Conservation (phyloP, 2,888 invertebrate species). For the Phengaris alcon region DNA sequence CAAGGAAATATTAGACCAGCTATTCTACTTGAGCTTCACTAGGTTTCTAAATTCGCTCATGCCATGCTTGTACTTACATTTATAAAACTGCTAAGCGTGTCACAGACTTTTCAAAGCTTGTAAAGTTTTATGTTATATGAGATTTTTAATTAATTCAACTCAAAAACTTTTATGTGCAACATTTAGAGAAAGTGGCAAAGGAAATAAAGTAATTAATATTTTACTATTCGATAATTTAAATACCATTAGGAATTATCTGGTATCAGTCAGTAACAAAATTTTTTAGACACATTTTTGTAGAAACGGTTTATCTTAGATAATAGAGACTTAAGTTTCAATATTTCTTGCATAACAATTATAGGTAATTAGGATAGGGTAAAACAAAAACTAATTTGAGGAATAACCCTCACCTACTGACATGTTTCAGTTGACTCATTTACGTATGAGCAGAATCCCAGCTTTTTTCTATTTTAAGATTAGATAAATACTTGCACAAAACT, state of each 20-base stretch:
- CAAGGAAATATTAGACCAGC: too few species aligned
- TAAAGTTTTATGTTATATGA: too few species aligned
- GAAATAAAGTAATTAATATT: neutral
- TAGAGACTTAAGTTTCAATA: neutral
- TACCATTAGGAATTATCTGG: neutral
- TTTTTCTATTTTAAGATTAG: slow-evolving; percentile 61
- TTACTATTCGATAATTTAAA: neutral
- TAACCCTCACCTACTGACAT: slow-evolving; percentile 76
- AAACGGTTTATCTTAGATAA: too few species aligned
- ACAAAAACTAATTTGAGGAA: slow-evolving; percentile 55
- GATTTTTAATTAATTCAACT: neutral
- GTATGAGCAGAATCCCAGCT: slow-evolving; percentile 52
- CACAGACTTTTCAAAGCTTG: too few species aligned
- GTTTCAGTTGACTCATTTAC: slow-evolving; percentile 57
- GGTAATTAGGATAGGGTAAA: slow-evolving; percentile 68
- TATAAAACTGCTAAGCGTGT: too few species aligned
- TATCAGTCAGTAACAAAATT: too few species aligned
- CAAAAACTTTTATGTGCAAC: neutral
- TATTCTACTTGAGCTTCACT: too few species aligned
- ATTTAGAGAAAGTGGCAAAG: slow-evolving; percentile 11
- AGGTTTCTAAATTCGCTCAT: too few species aligned
- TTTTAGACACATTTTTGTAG: too few species aligned
- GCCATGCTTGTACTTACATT: too few species aligned
- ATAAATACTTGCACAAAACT: slow-evolving; percentile 46
- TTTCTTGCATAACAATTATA: neutral